Base-by-base conservation (phyloP, 2,797 vertebrate genomes). In the Lophotriccus pileatus region DNA sequence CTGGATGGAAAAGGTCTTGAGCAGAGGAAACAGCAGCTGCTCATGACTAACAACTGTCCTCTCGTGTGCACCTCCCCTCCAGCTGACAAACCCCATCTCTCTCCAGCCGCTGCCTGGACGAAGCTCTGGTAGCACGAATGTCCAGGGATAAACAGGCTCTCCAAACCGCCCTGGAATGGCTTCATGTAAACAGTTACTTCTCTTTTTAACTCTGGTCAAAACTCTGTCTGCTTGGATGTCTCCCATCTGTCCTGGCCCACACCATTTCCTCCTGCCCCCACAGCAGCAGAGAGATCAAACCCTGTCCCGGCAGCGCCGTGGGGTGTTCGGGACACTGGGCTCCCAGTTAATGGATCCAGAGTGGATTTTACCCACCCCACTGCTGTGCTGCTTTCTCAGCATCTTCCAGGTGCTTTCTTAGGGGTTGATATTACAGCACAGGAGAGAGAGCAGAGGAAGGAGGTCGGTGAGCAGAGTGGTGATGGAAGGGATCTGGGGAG, bases 11-110 rank as follows among this genome's bases (percentile, higher is more conserved):
- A 68, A 62, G 20, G 10, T 62, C 77, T 81, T 62, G 6, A 68
- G 58, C 30, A 8, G 90, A 92, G 95, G 80, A 89, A 92, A 10
- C 3, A 73, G 69, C 96, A 94, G 86, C 90, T 86, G 86, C 80
- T 90, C 12, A 8, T 34, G 67, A 88, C 84, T 90, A 94, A 93
- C 75, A 84, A 78, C 81, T 5, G 53, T 56, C 36, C 41, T 63
- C 53, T 85, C 2, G 0, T 84, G 79, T 93, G 53, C 78, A 66
- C 77, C 64, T 44, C 60, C 84, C 9, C 56, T 76, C 8, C 1
- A 43, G 79, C 7, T 43, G 85, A 85, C 85, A 80, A 74, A 73
- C 12, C 36, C 85, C 83, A 2, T 4, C 4, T 1, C 68, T 41
- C 55, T 37, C 37, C 5, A 3, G 36, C 7, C 37, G 7, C 72